Conservation (phyloP, 2,797 vertebrate genomes). For the Sebastes reedi region DNA sequence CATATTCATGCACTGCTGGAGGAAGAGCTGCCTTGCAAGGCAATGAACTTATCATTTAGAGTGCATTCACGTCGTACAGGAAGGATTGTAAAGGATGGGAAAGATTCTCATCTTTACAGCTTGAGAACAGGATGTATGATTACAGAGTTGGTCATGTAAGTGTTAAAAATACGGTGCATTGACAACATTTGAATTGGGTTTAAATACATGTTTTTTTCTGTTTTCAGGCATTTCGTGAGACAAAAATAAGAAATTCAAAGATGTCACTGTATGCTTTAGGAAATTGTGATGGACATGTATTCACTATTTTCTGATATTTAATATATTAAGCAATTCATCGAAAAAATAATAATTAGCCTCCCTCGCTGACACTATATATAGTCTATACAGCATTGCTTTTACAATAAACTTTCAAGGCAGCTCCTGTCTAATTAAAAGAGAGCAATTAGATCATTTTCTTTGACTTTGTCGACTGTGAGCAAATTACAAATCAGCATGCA, state of each 20-base stretch:
- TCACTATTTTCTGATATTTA: neutral
- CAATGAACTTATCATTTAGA: neutral
- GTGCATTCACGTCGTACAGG: neutral
- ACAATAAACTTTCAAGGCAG: neutral
- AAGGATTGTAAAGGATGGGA: neutral
- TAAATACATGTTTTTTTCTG: neutral
- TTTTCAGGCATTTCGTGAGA: neutral
- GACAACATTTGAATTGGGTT: neutral
- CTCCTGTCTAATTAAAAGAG: neutral
- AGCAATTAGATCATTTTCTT: neutral
- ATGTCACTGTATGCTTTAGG: neutral
- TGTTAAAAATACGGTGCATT: neutral
- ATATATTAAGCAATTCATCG: neutral
- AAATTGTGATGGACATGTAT: neutral
- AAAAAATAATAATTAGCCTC: neutral
- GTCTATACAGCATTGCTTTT: neutral
- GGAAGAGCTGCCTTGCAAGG: neutral
- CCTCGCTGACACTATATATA: neutral
- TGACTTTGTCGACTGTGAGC: neutral
- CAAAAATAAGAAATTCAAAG: neutral
- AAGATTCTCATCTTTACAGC: neutral
- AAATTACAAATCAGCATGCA: conserved; percentile 10
- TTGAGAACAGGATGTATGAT: neutral
- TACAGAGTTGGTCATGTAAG: neutral
- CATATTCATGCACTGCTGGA: neutral